Evolutionary conservation across 2,797 vertebrate genomes (phyloP), one percentile per base, ranked within the genome.

Genomic region (Phalloptychus januarius): DNA sequence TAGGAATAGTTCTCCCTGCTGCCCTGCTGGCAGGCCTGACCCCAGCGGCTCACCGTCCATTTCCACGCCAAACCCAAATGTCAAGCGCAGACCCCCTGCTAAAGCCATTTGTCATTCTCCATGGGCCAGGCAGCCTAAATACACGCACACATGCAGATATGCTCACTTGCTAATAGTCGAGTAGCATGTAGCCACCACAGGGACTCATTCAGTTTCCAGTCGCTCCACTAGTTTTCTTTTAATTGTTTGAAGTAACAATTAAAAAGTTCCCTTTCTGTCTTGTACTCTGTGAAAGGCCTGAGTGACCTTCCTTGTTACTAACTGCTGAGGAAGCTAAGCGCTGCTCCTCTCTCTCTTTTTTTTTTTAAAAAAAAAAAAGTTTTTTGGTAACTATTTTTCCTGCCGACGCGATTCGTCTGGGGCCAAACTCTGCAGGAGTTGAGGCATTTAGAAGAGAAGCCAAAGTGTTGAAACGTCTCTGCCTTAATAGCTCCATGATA

Each of bases 91-190:
- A 90, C 93, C 91, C 58, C 87, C 94, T 89, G 38, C 91, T 90
- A 88, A 58, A 91, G 84, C 85, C 93, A 94, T 95, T 94, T 95
- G 95, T 96, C 94, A 94, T 95, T 85, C 89, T 85, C 89, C 85
- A 89, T 84, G 82, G 92, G 88, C 93, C 89, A 92, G 82, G 71
- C 77, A 2, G 81, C 75, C 74, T 54, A 20, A 80, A 72, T 25
- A 63, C 72, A 65, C 46, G 67, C 10, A 52, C n/a, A 8, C 46
- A 81, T n/a, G 38, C 83, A 82, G 78, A 82, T 71, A 81, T 31
- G 12, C 81, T 89, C 88, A 88, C 91, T 87, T 93, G 91, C 84
- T 80, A 65, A 56, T 56, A 15, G 72, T 78, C 71, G 72, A 79
- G 31, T 54, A 67, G 71, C 23, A 25, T n/a, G 83, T 25, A 50